Evolutionary conservation across 2,888 invertebrate genomes (phyloP).

Genomic region (Tineola bisselliella): DNA sequence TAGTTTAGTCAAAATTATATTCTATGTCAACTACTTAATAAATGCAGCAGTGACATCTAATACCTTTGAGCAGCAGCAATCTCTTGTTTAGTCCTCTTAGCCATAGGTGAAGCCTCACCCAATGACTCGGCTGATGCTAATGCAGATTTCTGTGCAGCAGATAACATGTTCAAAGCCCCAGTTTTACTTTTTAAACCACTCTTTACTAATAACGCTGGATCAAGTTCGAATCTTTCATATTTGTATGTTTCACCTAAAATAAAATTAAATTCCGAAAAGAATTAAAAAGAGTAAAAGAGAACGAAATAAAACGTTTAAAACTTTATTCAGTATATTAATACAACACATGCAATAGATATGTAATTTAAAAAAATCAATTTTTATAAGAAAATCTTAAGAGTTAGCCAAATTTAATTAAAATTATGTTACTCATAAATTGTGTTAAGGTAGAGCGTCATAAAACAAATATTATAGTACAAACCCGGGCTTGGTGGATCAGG

Average conservation of each 20-base stretch:
- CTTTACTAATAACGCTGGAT: constrained; percentile 64
- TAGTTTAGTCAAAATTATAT: background rate
- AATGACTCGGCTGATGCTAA: constrained; percentile 55
- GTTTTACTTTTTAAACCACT: constrained; percentile 28
- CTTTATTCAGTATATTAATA: too few relatives aligned
- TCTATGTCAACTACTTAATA: too few relatives aligned
- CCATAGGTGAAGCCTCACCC: constrained; percentile 88
- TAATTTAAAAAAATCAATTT: too few relatives aligned
- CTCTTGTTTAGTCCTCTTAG: constrained; percentile 93
- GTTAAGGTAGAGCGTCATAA: too few relatives aligned
- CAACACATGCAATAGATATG: too few relatives aligned
- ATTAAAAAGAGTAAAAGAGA: too few relatives aligned
- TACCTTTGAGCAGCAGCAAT: constrained; percentile 88
- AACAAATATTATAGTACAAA: constrained; percentile 6
- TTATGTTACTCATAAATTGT: too few relatives aligned
- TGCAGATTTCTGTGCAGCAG: constrained; percentile 33
- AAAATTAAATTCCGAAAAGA: too few relatives aligned
- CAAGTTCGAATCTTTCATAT: constrained; percentile 72
- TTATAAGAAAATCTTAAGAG: too few relatives aligned
- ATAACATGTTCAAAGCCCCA: constrained; percentile 35
- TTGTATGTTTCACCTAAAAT: constrained; percentile 52
- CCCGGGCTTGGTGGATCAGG: constrained; percentile 69
- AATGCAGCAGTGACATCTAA: too few relatives aligned
- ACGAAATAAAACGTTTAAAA: too few relatives aligned
- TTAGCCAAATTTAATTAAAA: too few relatives aligned